Evolutionary conservation across 2,888 invertebrate species (phyloP), one percentile per base, ranked within the genome.

Genomic region (Limnephilus auricula): DNA sequence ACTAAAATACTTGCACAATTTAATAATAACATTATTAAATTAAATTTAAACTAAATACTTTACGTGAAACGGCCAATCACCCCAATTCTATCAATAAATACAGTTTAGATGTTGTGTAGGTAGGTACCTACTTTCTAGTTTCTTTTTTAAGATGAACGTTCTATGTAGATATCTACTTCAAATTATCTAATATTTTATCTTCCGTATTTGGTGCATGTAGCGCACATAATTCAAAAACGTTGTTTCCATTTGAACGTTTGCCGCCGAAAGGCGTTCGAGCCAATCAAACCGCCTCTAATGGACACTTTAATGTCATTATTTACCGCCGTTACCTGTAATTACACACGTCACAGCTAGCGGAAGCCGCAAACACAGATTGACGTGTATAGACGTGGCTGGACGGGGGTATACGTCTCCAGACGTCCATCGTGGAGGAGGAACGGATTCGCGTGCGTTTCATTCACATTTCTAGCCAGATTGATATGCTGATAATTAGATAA

Each of bases 231-330:
- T 86, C 79, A 37, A 40, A 89, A 89, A 89, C n/a, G n/a, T 15
- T 89, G 25, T 79, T 89, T 65, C n/a, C 40, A 37, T 89, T 32
- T 32, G 37, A 78, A 37, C 88, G 79, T 79, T 25, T 30, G 79
- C 88, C 88, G 88, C 88, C 86, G 34, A 31, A 65, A 87, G 87
- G 78, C 37, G 79, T 34, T 13, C 78, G 37, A 79, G 79, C 88
- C 78, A 89, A 89, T 89, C 88, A 89, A 89, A 89, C 40, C 79
- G 79, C 88, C 79, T 89, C 79, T 89, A 79, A 78, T 89, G 88
- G 79, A 89, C 88, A 79, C 88, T 37, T 79, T 89, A 79, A 89
- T 89, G 88, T 89, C 88, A 89, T 89, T 89, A 89, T 89, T 86
- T 89, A 89, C 79, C 79, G 88, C 79, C 88, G 79, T 89, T 79